Conservation (phyloP, 2,888 invertebrate species). For the Phasia obesa region DNA sequence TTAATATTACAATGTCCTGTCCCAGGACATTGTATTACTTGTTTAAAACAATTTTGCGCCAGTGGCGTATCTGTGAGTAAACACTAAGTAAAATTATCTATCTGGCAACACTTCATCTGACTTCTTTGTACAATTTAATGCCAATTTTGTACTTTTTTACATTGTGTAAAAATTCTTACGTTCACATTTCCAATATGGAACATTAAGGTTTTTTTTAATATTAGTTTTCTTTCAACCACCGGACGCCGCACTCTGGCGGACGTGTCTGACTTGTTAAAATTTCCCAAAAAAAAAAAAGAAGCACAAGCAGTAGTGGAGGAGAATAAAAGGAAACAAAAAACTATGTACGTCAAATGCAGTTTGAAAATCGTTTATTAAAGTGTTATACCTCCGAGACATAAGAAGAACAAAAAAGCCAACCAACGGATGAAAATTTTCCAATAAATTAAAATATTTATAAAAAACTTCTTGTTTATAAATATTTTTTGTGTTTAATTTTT, state of each 20-base stretch:
- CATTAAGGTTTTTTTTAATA: conserved; percentile 26
- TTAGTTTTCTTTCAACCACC: conserved; percentile 77
- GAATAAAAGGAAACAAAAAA: conserved; percentile 18
- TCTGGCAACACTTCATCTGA: conserved; percentile 25
- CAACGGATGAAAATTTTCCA: conserved; percentile 69
- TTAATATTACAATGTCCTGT: too few relatives aligned
- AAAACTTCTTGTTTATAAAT: conserved; percentile 71
- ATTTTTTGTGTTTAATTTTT: conserved; percentile 71
- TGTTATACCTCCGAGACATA: conserved; percentile 67
- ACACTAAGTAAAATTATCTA: neutral
- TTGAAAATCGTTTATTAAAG: conserved; percentile 65
- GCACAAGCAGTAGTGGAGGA: conserved; percentile 13
- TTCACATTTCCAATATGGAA: conserved; percentile 48
- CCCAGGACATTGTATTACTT: too few relatives aligned
- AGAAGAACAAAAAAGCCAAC: conserved; percentile 69
- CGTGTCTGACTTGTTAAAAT: conserved; percentile 72
- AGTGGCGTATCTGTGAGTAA: neutral
- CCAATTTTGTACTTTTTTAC: conserved; percentile 10
- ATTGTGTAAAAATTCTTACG: conserved; percentile 13
- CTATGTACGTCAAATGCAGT: conserved; percentile 44
- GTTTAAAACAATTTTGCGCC: neutral
- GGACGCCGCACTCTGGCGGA: conserved; percentile 79
- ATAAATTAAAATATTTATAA: conserved; percentile 62
- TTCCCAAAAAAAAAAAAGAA: conserved; percentile 62
- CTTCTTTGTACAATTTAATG: conserved; percentile 13